Base-by-base conservation (phyloP, 1,140 invertebrate species). In the Oscheius sp. region DNA sequence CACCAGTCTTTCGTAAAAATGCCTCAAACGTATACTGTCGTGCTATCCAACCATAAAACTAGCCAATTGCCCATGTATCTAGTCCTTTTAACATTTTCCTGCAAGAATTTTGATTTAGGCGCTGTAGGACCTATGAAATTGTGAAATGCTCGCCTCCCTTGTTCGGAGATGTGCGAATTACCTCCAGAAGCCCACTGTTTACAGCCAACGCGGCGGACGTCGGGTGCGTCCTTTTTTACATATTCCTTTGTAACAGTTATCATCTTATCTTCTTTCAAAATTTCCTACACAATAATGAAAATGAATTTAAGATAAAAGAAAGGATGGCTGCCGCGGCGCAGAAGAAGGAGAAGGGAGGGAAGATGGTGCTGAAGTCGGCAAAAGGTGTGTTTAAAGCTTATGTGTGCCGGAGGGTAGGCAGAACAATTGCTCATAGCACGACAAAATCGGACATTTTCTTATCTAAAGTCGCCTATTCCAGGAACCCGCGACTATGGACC, bases 401-500 rank as follows among this genome's bases (percentile, higher is more conserved):
- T n/a, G n/a, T n/a, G n/a, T n/a, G n/a, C n/a, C n/a, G n/a, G n/a
- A n/a, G n/a, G n/a, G n/a, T n/a, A n/a, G n/a, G n/a, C n/a, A n/a
- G n/a, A n/a, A 23, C 13, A 15, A 52, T 55, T 38, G 46, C 7
- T 52, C n/a, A n/a, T 29, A 13, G 0, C 18, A 1, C 42, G 23
- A 28, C 68, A 65, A 67, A n/a, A 15, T 10, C n/a, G 36, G 29
- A 38, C 42, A 29, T 46, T 35, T 20, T 7, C 20, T 35, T 45
- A 3, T 1, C 7, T 70, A 3, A 1, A 64, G 29, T 15, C 7
- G 3, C 18, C 38, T 31, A 62, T 77, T 82, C 31, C 7, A 99
- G 97, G 97, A 1, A 99, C 96, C 0, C 88, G 94, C 73, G 97
- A 99, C 85, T 97, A 93, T 87, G 90, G 89, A 70, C 94, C 96